These are phyloP conservation scores for Allolobophora icterica DNA, from an alignment of 2,888 invertebrate genomes.

Conservation along the genomic window DNA sequence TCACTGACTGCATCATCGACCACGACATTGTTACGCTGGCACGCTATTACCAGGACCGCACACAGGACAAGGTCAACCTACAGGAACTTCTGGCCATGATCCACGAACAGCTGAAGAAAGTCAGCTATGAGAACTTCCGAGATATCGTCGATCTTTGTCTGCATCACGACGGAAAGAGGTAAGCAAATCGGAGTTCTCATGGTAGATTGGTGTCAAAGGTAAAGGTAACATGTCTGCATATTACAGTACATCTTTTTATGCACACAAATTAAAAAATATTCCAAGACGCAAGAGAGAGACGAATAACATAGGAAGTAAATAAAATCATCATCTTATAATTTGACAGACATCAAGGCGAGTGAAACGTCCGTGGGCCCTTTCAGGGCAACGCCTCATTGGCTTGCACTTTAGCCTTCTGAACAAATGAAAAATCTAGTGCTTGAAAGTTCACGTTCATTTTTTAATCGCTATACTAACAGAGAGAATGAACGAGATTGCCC, in stretches of 20 bases:
- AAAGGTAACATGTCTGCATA: neutral
- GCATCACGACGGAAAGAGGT: constrained; percentile 59
- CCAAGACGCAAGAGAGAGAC: too few species aligned
- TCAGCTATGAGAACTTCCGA: constrained; percentile 61
- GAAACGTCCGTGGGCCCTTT: too few species aligned
- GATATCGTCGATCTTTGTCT: constrained; percentile 56
- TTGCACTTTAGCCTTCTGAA: too few species aligned
- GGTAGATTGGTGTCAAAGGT: neutral
- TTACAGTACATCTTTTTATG: constrained; percentile 9
- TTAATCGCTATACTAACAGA: too few species aligned
- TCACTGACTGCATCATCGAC: constrained; percentile 52
- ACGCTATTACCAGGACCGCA: constrained; percentile 32
- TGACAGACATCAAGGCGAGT: too few species aligned
- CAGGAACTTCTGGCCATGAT: constrained; percentile 56
- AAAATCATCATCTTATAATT: too few species aligned
- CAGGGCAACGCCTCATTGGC: too few species aligned
- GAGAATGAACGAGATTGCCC: too few species aligned
- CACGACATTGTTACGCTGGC: constrained; percentile 62
- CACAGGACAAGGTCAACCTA: constrained; percentile 51
- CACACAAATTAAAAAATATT: neutral
- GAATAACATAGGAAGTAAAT: neutral
- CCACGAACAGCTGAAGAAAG: constrained; percentile 62
- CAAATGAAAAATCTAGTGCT: too few species aligned
- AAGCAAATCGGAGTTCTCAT: neutral
- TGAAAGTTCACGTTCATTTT: too few species aligned